Conservation (phyloP, 2,113 vertebrate genomes). For the Oostethus manadensis region DNA sequence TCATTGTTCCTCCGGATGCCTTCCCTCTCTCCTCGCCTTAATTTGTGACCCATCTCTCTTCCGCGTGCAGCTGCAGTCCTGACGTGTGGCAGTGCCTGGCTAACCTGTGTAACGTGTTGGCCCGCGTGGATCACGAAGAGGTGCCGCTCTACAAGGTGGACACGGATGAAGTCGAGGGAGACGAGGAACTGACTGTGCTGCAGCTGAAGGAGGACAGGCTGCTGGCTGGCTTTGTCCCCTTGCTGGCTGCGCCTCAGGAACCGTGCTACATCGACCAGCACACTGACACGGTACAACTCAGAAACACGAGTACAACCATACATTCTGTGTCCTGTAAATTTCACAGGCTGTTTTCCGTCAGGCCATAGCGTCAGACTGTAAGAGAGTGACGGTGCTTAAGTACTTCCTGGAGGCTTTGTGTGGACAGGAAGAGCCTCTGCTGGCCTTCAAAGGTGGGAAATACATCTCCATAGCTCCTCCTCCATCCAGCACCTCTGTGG, state of each 20-base stretch:
- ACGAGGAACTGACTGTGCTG: constrained; percentile 90
- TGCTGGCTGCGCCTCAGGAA: constrained; percentile 93
- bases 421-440: constrained; percentile 96
- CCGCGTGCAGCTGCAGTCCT: constrained; percentile 56
- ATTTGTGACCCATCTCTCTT: neutral
- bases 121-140: constrained; percentile 89
- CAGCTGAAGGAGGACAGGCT: constrained; percentile 92
- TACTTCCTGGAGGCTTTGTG: constrained; percentile 99
- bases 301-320: no score
- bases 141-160: constrained; percentile 87
- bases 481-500: constrained; percentile 78
- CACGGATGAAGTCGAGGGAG: constrained; percentile 75
- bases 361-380: constrained; percentile 96
- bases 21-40: neutral
- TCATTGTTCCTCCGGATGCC: neutral
- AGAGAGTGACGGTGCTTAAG: constrained; percentile 96
- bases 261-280: constrained; percentile 93
- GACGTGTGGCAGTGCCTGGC: constrained; percentile 92
- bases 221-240: constrained; percentile 92
- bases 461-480: constrained; percentile 93
- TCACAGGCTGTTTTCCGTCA: constrained; percentile 40
- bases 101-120: constrained; percentile 91
- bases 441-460: constrained; percentile 98
- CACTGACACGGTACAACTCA: constrained; percentile 69
- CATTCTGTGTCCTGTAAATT: neutral